These are phyloP conservation scores for Phengaris alcon DNA, from an alignment of 2,888 invertebrate genomes.

Conservation along the genomic window DNA sequence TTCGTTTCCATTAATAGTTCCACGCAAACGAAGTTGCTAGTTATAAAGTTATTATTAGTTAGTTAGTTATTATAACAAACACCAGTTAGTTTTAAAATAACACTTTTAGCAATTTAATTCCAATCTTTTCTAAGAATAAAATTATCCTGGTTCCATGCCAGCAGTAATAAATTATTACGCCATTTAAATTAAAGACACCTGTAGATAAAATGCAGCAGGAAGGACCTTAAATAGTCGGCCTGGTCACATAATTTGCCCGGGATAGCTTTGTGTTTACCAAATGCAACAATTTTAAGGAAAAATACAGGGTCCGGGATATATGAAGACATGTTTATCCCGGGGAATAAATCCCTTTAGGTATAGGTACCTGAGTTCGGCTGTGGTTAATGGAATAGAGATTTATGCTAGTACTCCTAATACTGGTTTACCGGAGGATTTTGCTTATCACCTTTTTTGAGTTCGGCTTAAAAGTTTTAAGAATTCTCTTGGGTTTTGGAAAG, in stretches of 20 bases:
- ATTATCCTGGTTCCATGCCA: no score
- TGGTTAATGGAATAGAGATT: conserved; percentile 46
- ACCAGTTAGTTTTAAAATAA: no score
- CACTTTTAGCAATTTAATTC: no score
- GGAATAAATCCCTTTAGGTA: conserved; percentile 41
- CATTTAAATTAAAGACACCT: neutral
- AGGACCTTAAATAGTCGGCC: neutral
- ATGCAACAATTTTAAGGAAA: conserved; percentile 14
- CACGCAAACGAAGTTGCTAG: no score
- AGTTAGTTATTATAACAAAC: no score
- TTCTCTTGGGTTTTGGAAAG: neutral
- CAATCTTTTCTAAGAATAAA: no score
- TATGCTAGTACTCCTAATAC: conserved; percentile 42
- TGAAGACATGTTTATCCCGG: conserved; percentile 39
- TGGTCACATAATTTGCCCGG: neutral
- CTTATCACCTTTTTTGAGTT: conserved; percentile 8
- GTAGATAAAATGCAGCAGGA: neutral
- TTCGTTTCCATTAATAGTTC: no score
- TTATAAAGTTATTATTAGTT: no score
- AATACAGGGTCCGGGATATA: conserved; percentile 2
- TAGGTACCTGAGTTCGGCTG: conserved; percentile 20
- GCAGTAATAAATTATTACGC: neutral
- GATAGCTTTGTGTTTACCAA: conserved; percentile 1
- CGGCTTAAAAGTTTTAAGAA: neutral
- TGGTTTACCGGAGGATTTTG: conserved; percentile 36